Evolutionary conservation across 1,140 invertebrate genomes (phyloP).

Genomic region (Psix sp.): DNA sequence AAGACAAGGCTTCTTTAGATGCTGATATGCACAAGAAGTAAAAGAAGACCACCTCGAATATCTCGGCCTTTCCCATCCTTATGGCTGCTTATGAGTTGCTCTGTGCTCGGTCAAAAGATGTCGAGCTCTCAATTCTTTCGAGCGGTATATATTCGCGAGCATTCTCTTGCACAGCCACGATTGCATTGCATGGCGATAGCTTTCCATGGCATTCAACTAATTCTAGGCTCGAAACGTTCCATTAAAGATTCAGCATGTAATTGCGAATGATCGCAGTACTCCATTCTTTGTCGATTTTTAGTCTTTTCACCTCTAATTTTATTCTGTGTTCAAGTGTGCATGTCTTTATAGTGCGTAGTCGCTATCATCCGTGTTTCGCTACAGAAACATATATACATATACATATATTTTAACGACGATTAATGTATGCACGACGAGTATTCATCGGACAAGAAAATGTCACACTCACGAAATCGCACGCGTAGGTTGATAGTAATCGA

Average conservation of each 20-base stretch:
- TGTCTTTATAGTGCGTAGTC: too few species aligned
- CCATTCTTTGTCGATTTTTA: conserved; percentile 48
- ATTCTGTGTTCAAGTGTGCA: too few species aligned
- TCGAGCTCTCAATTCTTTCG: conserved; percentile 56
- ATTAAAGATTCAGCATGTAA: conserved; percentile 78
- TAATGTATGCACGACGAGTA: conserved; percentile 52
- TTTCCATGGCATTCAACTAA: conserved; percentile 76
- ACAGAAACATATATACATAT: conserved; percentile 8
- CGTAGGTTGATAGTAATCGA: conserved; percentile 52
- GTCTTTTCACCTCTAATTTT: conserved; percentile 50
- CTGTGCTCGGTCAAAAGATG: conserved; percentile 44
- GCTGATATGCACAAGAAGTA: conserved; percentile 39
- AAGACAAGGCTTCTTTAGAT: too few species aligned
- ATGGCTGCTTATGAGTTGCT: conserved; percentile 32
- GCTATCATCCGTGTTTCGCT: too few species aligned
- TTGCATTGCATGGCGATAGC: conserved; percentile 68
- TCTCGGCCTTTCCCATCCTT: conserved; percentile 47
- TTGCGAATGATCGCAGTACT: conserved; percentile 73
- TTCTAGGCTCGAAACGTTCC: conserved; percentile 76
- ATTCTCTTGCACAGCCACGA: conserved; percentile 51
- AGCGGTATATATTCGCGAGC: conserved; percentile 45
- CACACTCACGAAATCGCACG: conserved; percentile 54
- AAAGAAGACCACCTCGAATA: conserved; percentile 44
- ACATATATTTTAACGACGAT: conserved; percentile 46
- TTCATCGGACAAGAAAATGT: conserved; percentile 59